Percentiles rank a stretch among this genome's conserved stretches.
Evolutionary conservation across 2,797 vertebrate genomes (phyloP).

Genomic region (Chaunax sp.): DNA sequence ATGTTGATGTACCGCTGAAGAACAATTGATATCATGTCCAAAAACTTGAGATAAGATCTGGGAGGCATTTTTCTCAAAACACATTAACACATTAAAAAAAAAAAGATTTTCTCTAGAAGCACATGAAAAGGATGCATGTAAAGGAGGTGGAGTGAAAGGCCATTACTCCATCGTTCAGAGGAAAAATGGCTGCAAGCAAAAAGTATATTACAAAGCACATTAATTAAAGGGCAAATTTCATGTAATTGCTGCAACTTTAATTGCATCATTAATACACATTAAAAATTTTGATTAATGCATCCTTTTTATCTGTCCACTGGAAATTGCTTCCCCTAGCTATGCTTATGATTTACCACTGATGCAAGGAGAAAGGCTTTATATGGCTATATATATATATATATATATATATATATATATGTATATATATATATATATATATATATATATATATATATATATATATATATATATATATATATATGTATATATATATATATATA

Average conservation of each 20-base stretch:
- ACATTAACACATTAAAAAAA: background rate
- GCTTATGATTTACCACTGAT: constrained; percentile 42
- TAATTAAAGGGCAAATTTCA: constrained; percentile 20
- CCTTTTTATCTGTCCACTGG: constrained; percentile 19
- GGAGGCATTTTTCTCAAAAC: background rate
- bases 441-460: too few species aligned
- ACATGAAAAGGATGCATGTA: background rate
- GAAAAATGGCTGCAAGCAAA: constrained; percentile 10
- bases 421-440: too few species aligned
- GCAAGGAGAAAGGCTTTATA: constrained; percentile 56
- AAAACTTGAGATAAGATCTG: background rate
- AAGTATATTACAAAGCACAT: constrained; percentile 7
- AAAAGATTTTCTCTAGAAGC: background rate
- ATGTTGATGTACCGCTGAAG: background rate
- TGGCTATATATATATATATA: too few species aligned
- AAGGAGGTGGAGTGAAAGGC: background rate
- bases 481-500: too few species aligned
- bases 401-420: too few species aligned
- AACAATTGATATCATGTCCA: background rate
- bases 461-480: too few species aligned
- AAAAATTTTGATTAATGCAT: constrained; percentile 12
- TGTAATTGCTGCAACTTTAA: constrained; percentile 27
- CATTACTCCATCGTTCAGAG: background rate
- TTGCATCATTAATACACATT: constrained; percentile 54
- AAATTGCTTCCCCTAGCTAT: constrained; percentile 44